phyloP scores from a whole-genome alignment of 2,113 vertebrate species.

The Numenius arquata region DNA sequence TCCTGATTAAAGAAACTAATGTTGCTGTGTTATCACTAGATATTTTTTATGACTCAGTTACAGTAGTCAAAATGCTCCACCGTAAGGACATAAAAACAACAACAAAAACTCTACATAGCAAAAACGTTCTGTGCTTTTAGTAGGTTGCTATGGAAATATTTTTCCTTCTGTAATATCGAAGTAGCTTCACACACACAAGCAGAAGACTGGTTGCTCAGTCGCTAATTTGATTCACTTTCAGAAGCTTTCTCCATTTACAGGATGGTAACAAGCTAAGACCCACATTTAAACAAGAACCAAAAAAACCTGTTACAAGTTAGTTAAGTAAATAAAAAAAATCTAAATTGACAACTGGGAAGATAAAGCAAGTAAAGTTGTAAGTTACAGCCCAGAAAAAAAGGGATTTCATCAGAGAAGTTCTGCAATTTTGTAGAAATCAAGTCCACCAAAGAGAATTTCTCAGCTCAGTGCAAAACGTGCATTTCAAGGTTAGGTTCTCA shows the following conservation, averaged over 20 bases:
- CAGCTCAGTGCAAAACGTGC: background rate
- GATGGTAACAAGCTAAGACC: background rate
- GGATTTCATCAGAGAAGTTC: background rate
- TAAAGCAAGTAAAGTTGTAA: background rate
- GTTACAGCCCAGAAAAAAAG: background rate
- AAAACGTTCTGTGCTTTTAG: slow-evolving; percentile 14
- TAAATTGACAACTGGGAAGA: background rate
- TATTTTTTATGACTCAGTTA: background rate
- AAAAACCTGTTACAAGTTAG: background rate
- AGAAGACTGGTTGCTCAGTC: background rate
- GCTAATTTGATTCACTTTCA: background rate
- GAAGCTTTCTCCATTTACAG: background rate
- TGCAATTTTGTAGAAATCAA: background rate
- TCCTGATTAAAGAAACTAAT: background rate
- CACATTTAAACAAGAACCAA: background rate
- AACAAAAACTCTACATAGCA: background rate
- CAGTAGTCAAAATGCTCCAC: background rate
- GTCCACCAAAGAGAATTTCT: background rate
- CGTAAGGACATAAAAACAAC: background rate
- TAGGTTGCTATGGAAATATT: slow-evolving; percentile 51
- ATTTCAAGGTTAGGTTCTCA: background rate
- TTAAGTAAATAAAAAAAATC: background rate
- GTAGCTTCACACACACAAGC: background rate
- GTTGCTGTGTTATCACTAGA: background rate
- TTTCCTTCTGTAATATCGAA: background rate